Evolutionary conservation across 2,797 vertebrate genomes (phyloP), one percentile per base, ranked within the genome.

Genomic region (Sparidentex hasta): DNA sequence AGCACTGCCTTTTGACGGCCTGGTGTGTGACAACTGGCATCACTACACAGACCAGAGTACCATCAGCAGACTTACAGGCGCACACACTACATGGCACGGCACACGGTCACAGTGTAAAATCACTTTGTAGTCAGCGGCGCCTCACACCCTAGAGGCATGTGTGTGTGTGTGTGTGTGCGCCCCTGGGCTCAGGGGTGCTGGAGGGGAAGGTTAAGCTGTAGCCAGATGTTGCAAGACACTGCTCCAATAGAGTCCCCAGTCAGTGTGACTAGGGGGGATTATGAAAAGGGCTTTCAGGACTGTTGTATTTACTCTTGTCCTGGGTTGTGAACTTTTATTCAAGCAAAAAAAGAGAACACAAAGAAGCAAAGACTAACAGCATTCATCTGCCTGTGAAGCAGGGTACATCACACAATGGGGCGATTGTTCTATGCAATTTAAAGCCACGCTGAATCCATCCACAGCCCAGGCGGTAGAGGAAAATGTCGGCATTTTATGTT

Each of bases 61-160:
- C 89, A 90, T 90, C 91, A 87, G 89, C 80, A 79, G 73, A 87
- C 80, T 80, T 71, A 81, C 87, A 88, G 76, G 64, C 87, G 17
- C 73, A 84, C 87, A 85, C 43, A 81, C 78, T 81, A 23, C 68
- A 84, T 91, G 90, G 87, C 92, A 88, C 85, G 50, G 82, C 86
- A 89, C 87, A 78, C 80, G 69, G 93, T 93, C 91, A 71, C 91
- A 90, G 90, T 92, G 88, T 89, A 89, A 93, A 94, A 94, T 92
- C 92, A 94, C 92, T 95, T 95, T 95, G 93, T 93, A 92, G 92
- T 90, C 82, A 55, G 78, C 69, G 71, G 71, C 71, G 83, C 80
- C 74, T 88, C 70, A 55, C 77, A 84, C 92, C 88, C 88, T 66
- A 14, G 90, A 86, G 92, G 83, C 71, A 23, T 76, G 63, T 51